Base-by-base conservation (phyloP, 1,140 invertebrate species). In the Eumaeus atala region DNA sequence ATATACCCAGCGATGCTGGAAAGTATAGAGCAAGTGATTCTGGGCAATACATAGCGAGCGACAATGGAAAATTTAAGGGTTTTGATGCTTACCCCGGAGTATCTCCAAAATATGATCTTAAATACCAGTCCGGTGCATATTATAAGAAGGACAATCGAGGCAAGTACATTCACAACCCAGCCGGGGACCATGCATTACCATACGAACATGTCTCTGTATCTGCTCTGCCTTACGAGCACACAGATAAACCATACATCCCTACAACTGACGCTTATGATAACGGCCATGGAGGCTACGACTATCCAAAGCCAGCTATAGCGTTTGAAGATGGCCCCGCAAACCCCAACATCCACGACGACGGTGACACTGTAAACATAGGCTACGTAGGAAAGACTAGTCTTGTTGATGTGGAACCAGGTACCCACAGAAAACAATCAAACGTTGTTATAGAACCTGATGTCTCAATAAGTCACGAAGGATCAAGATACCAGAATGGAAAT, bases 321-420 rank as follows among this genome's bases (percentile, higher is more conserved):
- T 68, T 68, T 10, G 59, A 61, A n/a, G 66, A 68, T 40, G 66
- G 60, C 1, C 53, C 54, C 6, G 54, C 34, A 44, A 33, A 42
- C n/a, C 18, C 11, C 12, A 40, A 40, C 12, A 40, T 14, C 16
- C n/a, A 14, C 9, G 17, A 44, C 9, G 14, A 44, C 7, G 14
- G 17, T 3, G 87, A 86, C 42, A 84, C 85, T 47, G 75, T 88
- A 4, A 88, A 87, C 63, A 77, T 87, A 37, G 87, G 77, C 34
- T 62, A 88, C 9, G 87, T 88, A 12, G 87, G 87, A 54, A 88
- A 88, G 67, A 88, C 86, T 11, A 81, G 82, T 42, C 66, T 88
- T 33, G 62, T 88, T 8, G 87, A 88, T 55, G 62, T 71, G 42
- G 68, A 66, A 16, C 75, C 78, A 44, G 62, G 66, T 7, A 58